Evolutionary conservation across 2,888 invertebrate genomes (phyloP).

Genomic region (Coleophora flavipennella): DNA sequence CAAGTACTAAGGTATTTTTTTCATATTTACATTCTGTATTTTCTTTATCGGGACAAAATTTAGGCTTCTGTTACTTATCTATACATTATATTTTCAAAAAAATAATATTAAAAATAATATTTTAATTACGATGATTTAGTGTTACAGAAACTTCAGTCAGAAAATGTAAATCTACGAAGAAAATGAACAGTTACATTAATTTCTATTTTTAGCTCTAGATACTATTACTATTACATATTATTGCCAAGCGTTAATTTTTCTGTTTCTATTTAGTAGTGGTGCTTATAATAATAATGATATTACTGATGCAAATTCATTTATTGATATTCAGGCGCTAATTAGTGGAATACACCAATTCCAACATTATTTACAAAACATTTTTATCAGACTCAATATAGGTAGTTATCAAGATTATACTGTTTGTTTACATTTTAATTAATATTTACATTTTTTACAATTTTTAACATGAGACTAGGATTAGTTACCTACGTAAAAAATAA

Average conservation of each 20-base stretch:
- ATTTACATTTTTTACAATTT: constrained; percentile 53
- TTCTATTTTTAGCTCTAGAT: not conserved
- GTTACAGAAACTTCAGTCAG: no score
- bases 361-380: not conserved
- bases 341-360: constrained; percentile 5
- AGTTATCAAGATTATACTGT: no score
- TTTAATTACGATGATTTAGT: no score
- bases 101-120: no score
- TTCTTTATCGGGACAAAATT: no score
- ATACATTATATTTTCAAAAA: no score
- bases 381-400: not conserved
- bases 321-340: constrained; percentile 63
- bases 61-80: no score
- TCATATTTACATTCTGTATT: no score
- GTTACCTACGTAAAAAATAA: constrained; percentile 31
- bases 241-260: constrained; percentile 64
- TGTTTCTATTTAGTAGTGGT: constrained; percentile 33
- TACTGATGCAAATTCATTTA: constrained; percentile 64
- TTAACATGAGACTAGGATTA: constrained; percentile 60
- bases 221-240: constrained; percentile 33
- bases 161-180: no score
- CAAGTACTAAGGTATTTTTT: no score
- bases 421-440: not conserved
- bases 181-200: no score
- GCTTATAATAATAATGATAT: constrained; percentile 63